Conservation (phyloP, 2,797 vertebrate genomes). For the Caiman crocodilus region DNA sequence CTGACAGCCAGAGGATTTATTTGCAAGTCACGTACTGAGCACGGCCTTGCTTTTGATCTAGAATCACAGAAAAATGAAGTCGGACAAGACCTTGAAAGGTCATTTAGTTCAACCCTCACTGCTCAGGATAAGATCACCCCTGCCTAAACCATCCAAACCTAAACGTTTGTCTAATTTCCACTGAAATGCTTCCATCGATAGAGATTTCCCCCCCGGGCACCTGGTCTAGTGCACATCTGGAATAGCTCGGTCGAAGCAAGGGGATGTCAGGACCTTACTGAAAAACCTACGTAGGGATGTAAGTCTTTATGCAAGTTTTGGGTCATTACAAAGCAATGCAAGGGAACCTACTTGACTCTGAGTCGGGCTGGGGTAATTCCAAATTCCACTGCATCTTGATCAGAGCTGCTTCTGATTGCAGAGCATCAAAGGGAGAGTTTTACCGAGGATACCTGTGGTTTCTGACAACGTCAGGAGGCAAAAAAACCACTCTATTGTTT, state of each 20-base stretch:
- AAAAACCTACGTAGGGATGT: no score
- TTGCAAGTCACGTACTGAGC: neutral
- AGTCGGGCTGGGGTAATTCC: slow-evolving; percentile 3
- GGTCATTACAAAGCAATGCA: slow-evolving; percentile 22
- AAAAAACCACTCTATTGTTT: neutral
- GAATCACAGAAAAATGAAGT: no score
- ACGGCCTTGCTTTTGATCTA: neutral
- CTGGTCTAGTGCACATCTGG: neutral
- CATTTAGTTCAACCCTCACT: no score
- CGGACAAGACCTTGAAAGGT: no score
- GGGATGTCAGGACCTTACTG: neutral
- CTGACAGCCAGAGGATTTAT: neutral
- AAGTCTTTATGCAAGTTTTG: neutral
- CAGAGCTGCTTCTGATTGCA: slow-evolving; percentile 22
- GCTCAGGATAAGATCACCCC: no score
- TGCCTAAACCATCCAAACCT: no score
- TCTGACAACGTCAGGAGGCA: slow-evolving; percentile 13
- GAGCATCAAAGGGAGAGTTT: slow-evolving; percentile 47
- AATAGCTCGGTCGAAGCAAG: neutral
- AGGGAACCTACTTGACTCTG: neutral
- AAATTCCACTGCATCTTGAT: neutral
- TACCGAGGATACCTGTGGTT: slow-evolving; percentile 16
- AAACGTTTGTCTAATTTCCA: no score
- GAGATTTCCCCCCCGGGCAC: no score
- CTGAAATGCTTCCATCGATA: no score